These are phyloP conservation scores for Procambarus virginalis DNA, from an alignment of 1,140 invertebrate genomes.

Conservation along the genomic window DNA sequence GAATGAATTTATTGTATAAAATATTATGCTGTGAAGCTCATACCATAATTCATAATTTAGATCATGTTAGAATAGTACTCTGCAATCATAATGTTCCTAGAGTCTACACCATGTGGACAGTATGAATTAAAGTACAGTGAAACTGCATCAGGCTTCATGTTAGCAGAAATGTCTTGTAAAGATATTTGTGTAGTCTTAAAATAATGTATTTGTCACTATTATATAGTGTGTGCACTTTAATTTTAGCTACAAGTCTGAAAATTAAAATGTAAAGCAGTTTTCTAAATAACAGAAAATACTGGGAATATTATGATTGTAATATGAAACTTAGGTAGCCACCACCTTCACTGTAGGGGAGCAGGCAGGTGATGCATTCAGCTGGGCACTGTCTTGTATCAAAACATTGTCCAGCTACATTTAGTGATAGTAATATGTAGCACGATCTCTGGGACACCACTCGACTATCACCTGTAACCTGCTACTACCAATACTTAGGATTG, in stretches of 20 bases:
- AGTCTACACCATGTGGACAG: neutral
- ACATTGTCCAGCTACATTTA: constrained; percentile 32
- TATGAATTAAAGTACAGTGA: neutral
- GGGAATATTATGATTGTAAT: constrained; percentile 10
- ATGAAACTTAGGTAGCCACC: neutral
- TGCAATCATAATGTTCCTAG: constrained; percentile 26
- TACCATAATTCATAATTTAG: constrained; percentile 26
- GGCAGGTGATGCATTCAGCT: constrained; percentile 44
- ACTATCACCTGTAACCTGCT: too few species aligned
- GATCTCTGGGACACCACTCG: too few species aligned
- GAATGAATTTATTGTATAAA: constrained; percentile 24
- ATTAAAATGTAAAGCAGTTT: too few species aligned
- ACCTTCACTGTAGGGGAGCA: constrained; percentile 59
- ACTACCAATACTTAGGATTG: constrained; percentile 2
- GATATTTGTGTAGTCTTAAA: neutral
- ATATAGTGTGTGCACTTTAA: neutral
- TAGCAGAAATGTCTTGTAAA: neutral
- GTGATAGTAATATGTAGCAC: constrained; percentile 22
- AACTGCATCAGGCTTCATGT: neutral
- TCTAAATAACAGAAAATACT: neutral
- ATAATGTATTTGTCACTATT: neutral
- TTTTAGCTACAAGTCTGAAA: neutral
- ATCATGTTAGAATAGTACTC: constrained; percentile 16
- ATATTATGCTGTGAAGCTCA: constrained; percentile 19
- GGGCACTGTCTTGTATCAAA: constrained; percentile 58